Base-by-base conservation (phyloP, 2,113 vertebrate genomes). In the Toxotes chatareus region DNA sequence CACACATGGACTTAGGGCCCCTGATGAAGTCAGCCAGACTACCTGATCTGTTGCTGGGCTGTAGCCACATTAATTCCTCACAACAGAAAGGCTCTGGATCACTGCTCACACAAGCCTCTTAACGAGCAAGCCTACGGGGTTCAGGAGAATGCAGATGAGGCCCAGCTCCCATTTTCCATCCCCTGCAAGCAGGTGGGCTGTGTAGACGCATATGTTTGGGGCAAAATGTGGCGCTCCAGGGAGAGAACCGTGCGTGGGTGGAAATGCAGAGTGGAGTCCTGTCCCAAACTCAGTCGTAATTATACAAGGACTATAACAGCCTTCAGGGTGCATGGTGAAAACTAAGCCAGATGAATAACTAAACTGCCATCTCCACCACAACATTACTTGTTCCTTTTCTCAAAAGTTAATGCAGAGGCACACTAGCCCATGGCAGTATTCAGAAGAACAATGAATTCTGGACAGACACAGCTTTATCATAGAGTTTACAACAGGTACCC, bases 151-250 rank as follows among this genome's bases (percentile, higher is more conserved):
- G 84, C 79, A 80, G 73, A 86, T 57, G 72, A 76, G 84, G 73
- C 66, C 79, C 79, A 40, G 78, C 79, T 91, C 72, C 47, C n/a
- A 69, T 93, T 95, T 95, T 94, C 93, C 94, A 87, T 82, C 83
- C 53, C 72, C 60, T 62, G 53, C 42, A 21, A 88, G 68, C 81
- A 65, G 73, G 76, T 34, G 73, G 86, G 81, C 78, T 92, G 94
- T 95, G 95, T 67, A 79, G 84, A 84, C 1, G 93, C 93, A 95
- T 95, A 92, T 63, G 67, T 91, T 86, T 69, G 61, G 69, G 79
- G 67, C 70, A 65, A 89, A 94, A 92, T 76, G 57, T 78, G 44
- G 61, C 27, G 80, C 83, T 89, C 75, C 83, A 53, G 78, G 79
- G 80, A 75, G 71, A 80, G 71, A 86, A 81, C 51, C 47, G 12